These are phyloP conservation scores for Loxodonta africana DNA, from an alignment of 2,113 vertebrate species.

Conservation along the genomic window DNA sequence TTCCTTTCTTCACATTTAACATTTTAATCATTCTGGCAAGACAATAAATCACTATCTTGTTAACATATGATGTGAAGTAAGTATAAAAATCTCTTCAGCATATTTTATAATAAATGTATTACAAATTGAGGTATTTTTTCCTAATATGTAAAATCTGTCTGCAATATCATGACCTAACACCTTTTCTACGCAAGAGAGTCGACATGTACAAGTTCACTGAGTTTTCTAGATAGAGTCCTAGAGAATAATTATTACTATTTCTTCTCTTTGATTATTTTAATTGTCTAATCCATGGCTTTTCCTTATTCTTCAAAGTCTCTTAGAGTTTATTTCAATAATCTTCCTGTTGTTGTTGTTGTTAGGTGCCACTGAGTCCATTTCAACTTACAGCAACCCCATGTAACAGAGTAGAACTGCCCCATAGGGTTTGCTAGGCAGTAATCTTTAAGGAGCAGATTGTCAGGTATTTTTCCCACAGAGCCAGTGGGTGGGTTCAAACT, in stretches of 20 bases:
- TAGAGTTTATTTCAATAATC: neutral
- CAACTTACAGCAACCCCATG: too few species aligned
- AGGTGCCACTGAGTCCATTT: too few species aligned
- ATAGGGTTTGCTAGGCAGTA: too few species aligned
- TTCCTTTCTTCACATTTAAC: neutral
- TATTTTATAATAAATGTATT: neutral
- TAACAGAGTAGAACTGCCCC: too few species aligned
- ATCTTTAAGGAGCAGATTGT: too few species aligned
- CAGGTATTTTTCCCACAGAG: too few species aligned
- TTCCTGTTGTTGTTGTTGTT: neutral
- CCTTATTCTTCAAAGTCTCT: neutral
- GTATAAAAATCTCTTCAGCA: neutral
- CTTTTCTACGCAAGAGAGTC: neutral
- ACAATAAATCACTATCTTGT: neutral
- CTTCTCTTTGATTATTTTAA: neutral
- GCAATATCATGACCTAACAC: neutral
- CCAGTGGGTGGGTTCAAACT: too few species aligned
- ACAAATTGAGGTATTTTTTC: neutral
- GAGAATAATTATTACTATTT: neutral
- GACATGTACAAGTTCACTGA: neutral
- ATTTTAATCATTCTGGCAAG: neutral
- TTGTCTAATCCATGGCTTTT: neutral
- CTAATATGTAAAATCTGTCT: neutral
- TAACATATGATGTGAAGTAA: conserved; percentile 7
- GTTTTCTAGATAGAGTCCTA: neutral